Evolutionary conservation across 2,113 vertebrate species (phyloP).

Genomic region (Holacanthus passer): DNA sequence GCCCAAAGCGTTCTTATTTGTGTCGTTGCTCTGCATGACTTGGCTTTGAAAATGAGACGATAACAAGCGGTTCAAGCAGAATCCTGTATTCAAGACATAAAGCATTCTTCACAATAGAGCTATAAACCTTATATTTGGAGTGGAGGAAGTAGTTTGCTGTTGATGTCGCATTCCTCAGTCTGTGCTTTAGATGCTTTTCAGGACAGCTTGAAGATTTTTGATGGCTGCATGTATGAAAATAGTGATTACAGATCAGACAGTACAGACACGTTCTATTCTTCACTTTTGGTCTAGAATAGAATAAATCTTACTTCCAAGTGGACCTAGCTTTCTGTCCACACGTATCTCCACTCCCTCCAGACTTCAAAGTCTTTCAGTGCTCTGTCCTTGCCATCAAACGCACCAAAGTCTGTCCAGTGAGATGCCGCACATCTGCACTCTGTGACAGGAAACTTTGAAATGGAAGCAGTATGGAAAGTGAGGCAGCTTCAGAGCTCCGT

Average conservation of each 20-base stretch:
- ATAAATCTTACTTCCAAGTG: constrained; percentile 5
- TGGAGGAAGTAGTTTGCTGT: not conserved
- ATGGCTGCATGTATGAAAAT: not conserved
- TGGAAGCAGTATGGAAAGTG: constrained; percentile 17
- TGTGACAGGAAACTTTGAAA: constrained; percentile 36
- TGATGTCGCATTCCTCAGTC: not conserved
- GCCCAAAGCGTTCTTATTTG: constrained; percentile 50
- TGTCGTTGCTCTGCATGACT: constrained; percentile 42
- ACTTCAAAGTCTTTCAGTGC: constrained; percentile 44
- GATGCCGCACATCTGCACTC: constrained; percentile 22
- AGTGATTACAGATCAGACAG: not conserved
- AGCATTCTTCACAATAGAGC: not conserved
- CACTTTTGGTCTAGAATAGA: not conserved
- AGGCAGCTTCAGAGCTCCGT: constrained; percentile 1
- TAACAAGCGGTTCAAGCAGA: constrained; percentile 12
- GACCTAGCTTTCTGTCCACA: not conserved
- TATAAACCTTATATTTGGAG: not conserved
- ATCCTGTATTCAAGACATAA: not conserved
- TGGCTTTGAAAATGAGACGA: constrained; percentile 32
- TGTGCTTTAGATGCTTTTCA: not conserved
- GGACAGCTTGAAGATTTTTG: not conserved
- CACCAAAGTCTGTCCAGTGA: constrained; percentile 21
- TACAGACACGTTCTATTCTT: not conserved
- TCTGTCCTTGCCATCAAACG: constrained; percentile 27
- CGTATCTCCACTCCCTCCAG: constrained; percentile 6